These are phyloP conservation scores for Crioceris asparagi DNA, from an alignment of 2,888 invertebrate species.

Conservation along the genomic window DNA sequence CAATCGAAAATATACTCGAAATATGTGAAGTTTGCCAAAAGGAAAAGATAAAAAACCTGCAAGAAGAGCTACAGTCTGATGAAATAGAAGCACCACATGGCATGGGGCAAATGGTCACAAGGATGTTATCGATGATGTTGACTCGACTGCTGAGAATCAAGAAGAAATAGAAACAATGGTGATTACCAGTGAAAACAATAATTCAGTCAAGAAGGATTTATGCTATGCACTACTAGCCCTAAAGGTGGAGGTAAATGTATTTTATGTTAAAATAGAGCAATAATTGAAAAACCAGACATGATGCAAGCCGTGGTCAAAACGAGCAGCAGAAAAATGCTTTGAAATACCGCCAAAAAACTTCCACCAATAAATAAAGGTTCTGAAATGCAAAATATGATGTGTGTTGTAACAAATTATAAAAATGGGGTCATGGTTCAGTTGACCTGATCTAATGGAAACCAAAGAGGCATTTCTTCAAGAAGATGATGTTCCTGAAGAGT, in stretches of 20 bases:
- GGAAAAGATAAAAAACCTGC: too few species aligned
- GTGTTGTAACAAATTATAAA: conserved; percentile 5
- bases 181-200: conserved; percentile 1
- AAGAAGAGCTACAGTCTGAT: too few species aligned
- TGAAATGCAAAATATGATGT: conserved; percentile 7
- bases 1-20: too few species aligned
- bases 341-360: conserved; percentile 5
- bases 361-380: conserved; percentile 4
- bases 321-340: conserved; percentile 1
- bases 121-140: conserved; percentile 1
- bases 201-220: too few species aligned
- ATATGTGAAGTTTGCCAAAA: too few species aligned
- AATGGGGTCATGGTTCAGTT: conserved; percentile 3
- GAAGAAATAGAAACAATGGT: conserved; percentile 2
- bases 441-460: conserved; percentile 5
- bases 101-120: conserved; percentile 5
- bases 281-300: conserved; percentile 4
- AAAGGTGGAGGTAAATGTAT: conserved; percentile 1
- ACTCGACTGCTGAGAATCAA: conserved; percentile 2
- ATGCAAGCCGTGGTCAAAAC: conserved; percentile 2
- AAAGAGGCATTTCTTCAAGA: conserved; percentile 8
- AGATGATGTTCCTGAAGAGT: conserved; percentile 9
- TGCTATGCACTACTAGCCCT: too few species aligned
- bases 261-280: not conserved
- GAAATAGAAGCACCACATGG: conserved; percentile 3